Conservation (phyloP, 2,888 invertebrate species). For the Microctonus hyperodae region DNA sequence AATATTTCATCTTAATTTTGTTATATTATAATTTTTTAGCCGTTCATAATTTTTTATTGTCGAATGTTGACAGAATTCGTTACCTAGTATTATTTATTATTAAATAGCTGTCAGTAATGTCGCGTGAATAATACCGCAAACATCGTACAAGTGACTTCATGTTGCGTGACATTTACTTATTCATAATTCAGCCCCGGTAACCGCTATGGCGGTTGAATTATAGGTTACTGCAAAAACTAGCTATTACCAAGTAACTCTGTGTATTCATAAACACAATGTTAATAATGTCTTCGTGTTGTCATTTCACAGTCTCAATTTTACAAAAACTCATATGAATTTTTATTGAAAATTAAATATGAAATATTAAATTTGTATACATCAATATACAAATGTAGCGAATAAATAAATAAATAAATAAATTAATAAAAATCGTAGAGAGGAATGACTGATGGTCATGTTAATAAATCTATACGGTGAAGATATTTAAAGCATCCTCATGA, state of each 20-base stretch:
- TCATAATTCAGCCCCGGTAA: conserved; percentile 10
- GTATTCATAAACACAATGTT: neutral
- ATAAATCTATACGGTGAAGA: neutral
- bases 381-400: neutral
- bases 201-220: neutral
- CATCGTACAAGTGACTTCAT: conserved; percentile 7
- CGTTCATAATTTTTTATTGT: neutral
- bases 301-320: neutral
- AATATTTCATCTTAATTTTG: neutral
- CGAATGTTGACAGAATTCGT: neutral
- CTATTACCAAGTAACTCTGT: neutral
- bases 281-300: neutral
- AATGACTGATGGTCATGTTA: neutral
- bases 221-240: neutral
- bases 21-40: neutral
- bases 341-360: neutral
- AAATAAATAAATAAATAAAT: too few relatives aligned
- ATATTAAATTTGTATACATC: neutral
- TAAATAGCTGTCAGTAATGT: conserved; percentile 6
- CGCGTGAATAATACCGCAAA: conserved; percentile 18
- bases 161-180: conserved; percentile 17
- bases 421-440: too few relatives aligned
- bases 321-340: neutral
- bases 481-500: too few relatives aligned
- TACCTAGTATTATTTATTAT: neutral